Evolutionary conservation across 1,140 invertebrate species (phyloP).

Genomic region (Zaprionus tsacasi): DNA sequence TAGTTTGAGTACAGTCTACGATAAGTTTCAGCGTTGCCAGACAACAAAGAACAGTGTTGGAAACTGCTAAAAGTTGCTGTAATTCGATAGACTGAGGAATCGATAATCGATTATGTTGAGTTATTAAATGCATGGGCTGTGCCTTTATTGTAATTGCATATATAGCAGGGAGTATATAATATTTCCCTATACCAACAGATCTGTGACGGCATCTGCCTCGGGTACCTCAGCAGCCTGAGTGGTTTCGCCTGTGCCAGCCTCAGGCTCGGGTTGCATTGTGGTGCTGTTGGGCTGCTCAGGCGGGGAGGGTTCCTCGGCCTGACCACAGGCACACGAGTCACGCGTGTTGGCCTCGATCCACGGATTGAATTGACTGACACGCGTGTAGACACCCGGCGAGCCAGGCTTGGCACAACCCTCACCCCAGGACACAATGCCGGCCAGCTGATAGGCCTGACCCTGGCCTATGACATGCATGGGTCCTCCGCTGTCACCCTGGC

Average conservation of each 20-base stretch:
- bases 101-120: background rate
- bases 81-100: background rate
- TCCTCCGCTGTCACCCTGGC: slow-evolving; percentile 90
- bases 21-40: no score
- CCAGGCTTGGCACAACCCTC: slow-evolving; percentile 91
- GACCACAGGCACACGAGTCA: slow-evolving; percentile 88
- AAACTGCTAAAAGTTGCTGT: background rate
- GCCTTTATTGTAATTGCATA: slow-evolving; percentile 35
- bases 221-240: slow-evolving; percentile 33
- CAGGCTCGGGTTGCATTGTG: slow-evolving; percentile 30
- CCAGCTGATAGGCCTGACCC: slow-evolving; percentile 61
- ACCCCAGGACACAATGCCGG: slow-evolving; percentile 91
- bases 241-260: slow-evolving; percentile 11
- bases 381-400: slow-evolving; percentile 93
- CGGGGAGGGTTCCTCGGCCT: slow-evolving; percentile 14
- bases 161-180: background rate
- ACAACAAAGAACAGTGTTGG: background rate
- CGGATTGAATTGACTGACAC: slow-evolving; percentile 90
- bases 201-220: slow-evolving; percentile 47
- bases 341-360: slow-evolving; percentile 89
- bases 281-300: slow-evolving; percentile 23
- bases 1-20: no score
- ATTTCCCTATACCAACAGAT: background rate
- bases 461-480: slow-evolving; percentile 86
- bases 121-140: background rate